A percentile compares a stretch with the other conserved stretches of the same genome.
phyloP scores from a whole-genome alignment of 1,140 invertebrate species.

The Nymphalis io region DNA sequence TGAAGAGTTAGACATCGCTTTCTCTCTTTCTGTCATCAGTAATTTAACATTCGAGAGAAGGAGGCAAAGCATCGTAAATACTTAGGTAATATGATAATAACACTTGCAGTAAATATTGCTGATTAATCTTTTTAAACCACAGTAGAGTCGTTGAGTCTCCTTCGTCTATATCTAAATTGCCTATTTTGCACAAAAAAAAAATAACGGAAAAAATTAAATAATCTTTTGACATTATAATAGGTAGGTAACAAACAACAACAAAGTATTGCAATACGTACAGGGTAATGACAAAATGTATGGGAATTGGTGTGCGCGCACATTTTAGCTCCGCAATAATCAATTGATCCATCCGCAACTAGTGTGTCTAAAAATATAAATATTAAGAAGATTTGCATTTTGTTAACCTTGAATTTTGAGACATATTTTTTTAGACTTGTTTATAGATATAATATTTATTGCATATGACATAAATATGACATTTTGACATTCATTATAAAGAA shows the following conservation, averaged over 20 bases:
- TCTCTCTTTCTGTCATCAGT: too few relatives aligned
- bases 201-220: too few relatives aligned
- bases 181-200: too few relatives aligned
- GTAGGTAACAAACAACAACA: too few relatives aligned
- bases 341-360: conserved; percentile 28
- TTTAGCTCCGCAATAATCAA: conserved; percentile 63
- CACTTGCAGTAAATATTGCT: too few relatives aligned
- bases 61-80: too few relatives aligned
- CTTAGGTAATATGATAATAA: too few relatives aligned
- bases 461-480: not conserved
- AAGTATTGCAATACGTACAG: conserved; percentile 46
- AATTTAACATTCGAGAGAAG: too few relatives aligned
- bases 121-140: too few relatives aligned
- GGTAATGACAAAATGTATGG: conserved; percentile 64
- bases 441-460: too few relatives aligned
- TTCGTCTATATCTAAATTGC: too few relatives aligned
- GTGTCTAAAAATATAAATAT: conserved; percentile 30
- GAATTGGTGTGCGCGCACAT: conserved; percentile 59
- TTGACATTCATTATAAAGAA: not conserved
- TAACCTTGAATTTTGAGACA: conserved; percentile 36
- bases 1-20: not conserved
- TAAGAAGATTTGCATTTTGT: conserved; percentile 43
- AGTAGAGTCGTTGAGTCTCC: too few relatives aligned
- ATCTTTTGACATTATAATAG: not conserved
- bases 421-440: not conserved